Evolutionary conservation across 2,888 invertebrate species (phyloP).

Genomic region (Drosophila helvetica): DNA sequence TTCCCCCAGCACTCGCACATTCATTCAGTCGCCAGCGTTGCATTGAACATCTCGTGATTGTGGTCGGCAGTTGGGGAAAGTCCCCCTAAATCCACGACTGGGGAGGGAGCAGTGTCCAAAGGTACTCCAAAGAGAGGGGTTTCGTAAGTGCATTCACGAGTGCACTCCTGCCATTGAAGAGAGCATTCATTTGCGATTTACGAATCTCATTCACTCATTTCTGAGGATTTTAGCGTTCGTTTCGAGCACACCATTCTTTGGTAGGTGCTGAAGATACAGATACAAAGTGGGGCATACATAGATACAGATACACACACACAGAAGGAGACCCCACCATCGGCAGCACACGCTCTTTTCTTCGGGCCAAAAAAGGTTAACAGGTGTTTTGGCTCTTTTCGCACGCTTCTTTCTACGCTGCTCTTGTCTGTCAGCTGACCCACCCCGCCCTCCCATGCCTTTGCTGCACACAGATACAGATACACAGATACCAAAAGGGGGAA

Average conservation of each 20-base stretch:
- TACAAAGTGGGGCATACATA: background rate
- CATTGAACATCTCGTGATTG: background rate
- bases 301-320: background rate
- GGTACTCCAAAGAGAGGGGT: background rate
- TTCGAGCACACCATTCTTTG: conserved; percentile 14
- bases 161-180: background rate
- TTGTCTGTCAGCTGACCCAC: conserved; percentile 16
- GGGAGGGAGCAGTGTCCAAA: conserved; percentile 1
- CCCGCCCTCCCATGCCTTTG: background rate
- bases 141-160: background rate
- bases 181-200: background rate
- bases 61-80: background rate
- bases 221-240: background rate
- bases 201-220: background rate
- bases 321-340: background rate
- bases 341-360: conserved; percentile 26
- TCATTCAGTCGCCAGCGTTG: background rate
- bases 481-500: conserved; percentile 3
- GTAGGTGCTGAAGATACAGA: background rate
- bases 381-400: conserved; percentile 69
- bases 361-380: conserved; percentile 58
- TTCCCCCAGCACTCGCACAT: background rate
- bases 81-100: background rate
- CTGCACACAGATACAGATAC: conserved; percentile 24
- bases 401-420: conserved; percentile 36